Percentiles rank a stretch among this genome's conserved stretches.
Conservation (phyloP, 2,888 invertebrate genomes). For the Agonopterix arenella region DNA sequence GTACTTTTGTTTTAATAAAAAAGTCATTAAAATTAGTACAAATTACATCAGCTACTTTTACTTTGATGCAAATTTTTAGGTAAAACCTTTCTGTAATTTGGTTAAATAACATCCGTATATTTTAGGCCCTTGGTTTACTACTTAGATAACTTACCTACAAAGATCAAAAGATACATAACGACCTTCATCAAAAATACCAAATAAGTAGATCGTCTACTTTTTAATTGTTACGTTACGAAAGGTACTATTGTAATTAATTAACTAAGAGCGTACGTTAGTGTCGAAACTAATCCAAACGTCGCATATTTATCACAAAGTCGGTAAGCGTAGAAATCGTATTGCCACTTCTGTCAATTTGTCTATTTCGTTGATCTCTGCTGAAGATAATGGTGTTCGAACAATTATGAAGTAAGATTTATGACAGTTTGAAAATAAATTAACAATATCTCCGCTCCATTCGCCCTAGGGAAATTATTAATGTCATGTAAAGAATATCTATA, state of each 20-base stretch:
- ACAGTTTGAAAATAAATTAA: no score
- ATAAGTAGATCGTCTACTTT: constrained; percentile 3
- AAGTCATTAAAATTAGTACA: constrained; percentile 13
- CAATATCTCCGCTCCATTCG: no score
- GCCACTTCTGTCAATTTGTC: no score
- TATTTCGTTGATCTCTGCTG: no score
- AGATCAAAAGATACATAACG: not conserved
- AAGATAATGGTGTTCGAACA: no score
- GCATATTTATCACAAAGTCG: no score
- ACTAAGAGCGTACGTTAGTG: constrained; percentile 6
- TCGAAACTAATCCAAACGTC: constrained; percentile 21
- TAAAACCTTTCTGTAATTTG: not conserved
- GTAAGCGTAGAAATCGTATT: no score
- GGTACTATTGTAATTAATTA: constrained; percentile 7
- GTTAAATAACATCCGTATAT: not conserved
- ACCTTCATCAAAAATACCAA: not conserved
- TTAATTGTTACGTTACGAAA: constrained; percentile 5
- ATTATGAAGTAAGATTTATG: no score
- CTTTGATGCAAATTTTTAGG: not conserved
- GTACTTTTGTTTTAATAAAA: constrained; percentile 26
- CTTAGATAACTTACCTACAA: not conserved
- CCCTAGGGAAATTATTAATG: no score
- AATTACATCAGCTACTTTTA: not conserved
- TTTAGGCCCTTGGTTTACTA: not conserved
- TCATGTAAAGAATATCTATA: no score